Evolutionary conservation across 64 coral and sea anemone species (phyloP).

Genomic region (Trachythela sp.): DNA sequence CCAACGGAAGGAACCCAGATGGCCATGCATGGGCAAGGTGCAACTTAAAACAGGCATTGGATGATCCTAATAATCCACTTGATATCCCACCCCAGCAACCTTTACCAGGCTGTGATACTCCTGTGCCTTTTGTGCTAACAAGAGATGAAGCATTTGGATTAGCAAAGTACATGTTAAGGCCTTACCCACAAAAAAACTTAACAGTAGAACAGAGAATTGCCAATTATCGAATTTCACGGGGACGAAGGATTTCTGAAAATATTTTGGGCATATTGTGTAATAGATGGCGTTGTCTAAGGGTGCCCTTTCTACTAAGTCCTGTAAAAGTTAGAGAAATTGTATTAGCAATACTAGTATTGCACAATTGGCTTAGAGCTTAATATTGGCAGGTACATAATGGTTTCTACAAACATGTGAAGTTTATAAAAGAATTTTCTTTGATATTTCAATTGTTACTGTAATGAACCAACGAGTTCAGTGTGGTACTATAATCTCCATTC

Average conservation of each 20-base stretch:
- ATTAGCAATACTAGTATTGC: constrained; percentile 30
- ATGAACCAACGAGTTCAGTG: constrained; percentile 5
- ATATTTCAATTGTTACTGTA: constrained; percentile 28
- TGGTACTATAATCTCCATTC: not conserved
- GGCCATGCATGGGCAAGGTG: not conserved
- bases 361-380: constrained; percentile 29
- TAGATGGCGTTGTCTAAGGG: constrained; percentile 30
- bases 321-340: constrained; percentile 33
- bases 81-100: not conserved
- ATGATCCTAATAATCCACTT: not conserved
- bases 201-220: constrained; percentile 38
- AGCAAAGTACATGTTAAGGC: constrained; percentile 46
- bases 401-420: constrained; percentile 17
- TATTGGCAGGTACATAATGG: not conserved
- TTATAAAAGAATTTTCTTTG: no score
- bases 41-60: not conserved
- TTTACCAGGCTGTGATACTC: not conserved
- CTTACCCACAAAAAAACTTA: constrained; percentile 46
- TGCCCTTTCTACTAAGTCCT: constrained; percentile 33
- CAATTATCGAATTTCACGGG: constrained; percentile 1
- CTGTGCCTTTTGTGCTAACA: not conserved
- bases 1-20: not conserved
- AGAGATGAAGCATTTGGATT: constrained; percentile 58
- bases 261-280: constrained; percentile 21
- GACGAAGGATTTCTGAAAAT: constrained; percentile 28